Conservation (phyloP, 2,797 vertebrate genomes). For the Intellagama lesueurii region DNA sequence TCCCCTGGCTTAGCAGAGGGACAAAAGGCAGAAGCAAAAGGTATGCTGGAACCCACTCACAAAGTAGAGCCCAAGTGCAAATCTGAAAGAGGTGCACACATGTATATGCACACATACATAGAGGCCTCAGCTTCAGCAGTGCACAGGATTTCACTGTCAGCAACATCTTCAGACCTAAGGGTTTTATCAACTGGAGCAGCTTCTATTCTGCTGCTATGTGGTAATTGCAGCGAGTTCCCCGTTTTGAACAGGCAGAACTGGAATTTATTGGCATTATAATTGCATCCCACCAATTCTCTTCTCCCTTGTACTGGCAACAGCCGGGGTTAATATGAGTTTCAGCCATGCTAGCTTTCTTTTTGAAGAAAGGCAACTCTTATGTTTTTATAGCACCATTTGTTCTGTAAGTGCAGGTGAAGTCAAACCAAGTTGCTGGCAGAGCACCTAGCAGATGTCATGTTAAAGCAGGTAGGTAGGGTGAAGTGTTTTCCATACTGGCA, state of each 20-base stretch:
- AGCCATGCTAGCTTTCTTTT: too few species aligned
- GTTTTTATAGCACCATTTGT: background rate
- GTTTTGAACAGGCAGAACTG: background rate
- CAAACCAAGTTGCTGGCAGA: background rate
- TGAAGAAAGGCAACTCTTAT: background rate
- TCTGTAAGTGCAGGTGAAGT: background rate
- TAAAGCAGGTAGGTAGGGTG: background rate
- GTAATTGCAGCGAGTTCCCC: background rate
- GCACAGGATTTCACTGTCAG: background rate
- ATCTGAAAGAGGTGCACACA: background rate
- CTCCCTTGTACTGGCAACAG: background rate
- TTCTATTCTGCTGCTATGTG: background rate
- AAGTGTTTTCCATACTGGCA: background rate
- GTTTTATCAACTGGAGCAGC: background rate
- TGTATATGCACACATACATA: rapidly evolving
- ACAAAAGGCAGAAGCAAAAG: conserved; percentile 16
- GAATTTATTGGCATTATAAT: background rate
- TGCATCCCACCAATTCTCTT: background rate
- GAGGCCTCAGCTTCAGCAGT: background rate
- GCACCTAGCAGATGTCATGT: background rate
- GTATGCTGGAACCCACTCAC: background rate
- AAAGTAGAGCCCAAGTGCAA: conserved; percentile 13
- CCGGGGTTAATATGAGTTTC: conserved; percentile 13
- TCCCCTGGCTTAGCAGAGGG: background rate
- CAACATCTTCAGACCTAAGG: background rate